Evolutionary conservation across 2,888 invertebrate genomes (phyloP), one percentile per base, ranked within the genome.

Genomic region (Tachystola acroxantha): DNA sequence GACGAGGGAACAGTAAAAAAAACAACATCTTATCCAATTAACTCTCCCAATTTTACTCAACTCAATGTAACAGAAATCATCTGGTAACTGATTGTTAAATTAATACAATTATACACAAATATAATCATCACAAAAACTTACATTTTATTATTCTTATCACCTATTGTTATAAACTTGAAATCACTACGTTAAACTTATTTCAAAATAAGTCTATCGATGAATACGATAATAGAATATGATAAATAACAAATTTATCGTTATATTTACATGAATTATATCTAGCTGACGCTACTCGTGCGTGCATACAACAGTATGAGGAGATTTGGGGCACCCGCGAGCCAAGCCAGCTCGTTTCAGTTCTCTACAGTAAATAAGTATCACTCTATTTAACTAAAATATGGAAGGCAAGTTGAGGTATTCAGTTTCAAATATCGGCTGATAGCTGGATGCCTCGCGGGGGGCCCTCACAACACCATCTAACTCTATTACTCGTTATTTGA

Each of bases 21-120:
- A 85, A 85, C 85, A 84, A 84, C 82, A 49, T 65, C 65, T 73
- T 61, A 69, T 77, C 64, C 51, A 70, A 73, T 74, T 75, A 73
- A 75, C 71, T 74, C 62, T 66, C 73, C 71, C 69, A 63, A 70
- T 66, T 85, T 86, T 86, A 86, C 85, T 86, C 79, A 80, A 79
- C 65, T 74, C 65, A 79, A 71, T 72, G 57, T 67, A 84, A 86
- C 82, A 85, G 74, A 85, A 77, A 64, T 72, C 57, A 61, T 73
- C 67, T 81, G 84, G 82, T 86, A 85, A 85, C 84, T 85, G 64
- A 76, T 70, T 46, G 61, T 82, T 80, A 81, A 82, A 79, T 78
- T 78, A 82, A 76, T 64, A 74, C 37, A 36, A 73, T 72, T 72
- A 73, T 75, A 77, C 73, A 81, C 65, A 84, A 77, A 75, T 65